A percentile compares a stretch with the other conserved stretches of the same genome.
phyloP scores from a whole-genome alignment of 2,113 vertebrate species.

The Ophiodon elongatus region DNA sequence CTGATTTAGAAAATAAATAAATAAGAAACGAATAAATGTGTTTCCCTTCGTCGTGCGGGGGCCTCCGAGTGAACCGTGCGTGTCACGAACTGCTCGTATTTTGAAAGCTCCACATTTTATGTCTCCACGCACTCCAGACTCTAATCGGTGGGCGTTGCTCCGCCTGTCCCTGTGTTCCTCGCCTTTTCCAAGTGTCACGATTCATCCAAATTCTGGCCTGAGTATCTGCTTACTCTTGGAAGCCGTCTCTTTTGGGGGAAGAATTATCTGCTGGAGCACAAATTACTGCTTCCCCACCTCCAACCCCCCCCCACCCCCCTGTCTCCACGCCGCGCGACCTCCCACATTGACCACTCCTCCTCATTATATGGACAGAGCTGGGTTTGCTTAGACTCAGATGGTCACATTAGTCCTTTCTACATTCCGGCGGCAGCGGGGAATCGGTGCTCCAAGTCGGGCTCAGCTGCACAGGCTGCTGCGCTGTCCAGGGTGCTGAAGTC shows the following conservation, averaged over 20 bases:
- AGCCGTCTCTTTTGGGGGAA: neutral
- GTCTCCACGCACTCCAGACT: constrained; percentile 49
- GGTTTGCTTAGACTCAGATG: constrained; percentile 10
- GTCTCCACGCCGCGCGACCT: constrained; percentile 33
- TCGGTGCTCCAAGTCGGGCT: neutral
- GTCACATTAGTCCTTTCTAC: constrained; percentile 1
- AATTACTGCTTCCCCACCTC: constrained; percentile 20
- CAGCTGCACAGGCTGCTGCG: constrained; percentile 24
- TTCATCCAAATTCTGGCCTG: constrained; percentile 35
- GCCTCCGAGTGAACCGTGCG: constrained; percentile 38
- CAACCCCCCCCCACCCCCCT: neutral
- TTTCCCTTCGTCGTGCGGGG: constrained; percentile 34
- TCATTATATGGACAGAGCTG: constrained; percentile 20
- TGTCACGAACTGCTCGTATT: constrained; percentile 61
- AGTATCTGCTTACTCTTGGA: constrained; percentile 24
- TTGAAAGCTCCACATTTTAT: constrained; percentile 49
- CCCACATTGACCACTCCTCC: constrained; percentile 70
- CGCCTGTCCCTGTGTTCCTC: constrained; percentile 36
- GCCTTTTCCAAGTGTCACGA: constrained; percentile 68
- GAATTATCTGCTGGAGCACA: constrained; percentile 37
- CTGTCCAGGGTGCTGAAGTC: constrained; percentile 75
- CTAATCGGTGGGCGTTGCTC: constrained; percentile 69
- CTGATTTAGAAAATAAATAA: neutral
- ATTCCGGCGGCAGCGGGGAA: neutral
- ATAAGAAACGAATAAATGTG: neutral